Evolutionary conservation across 2,888 invertebrate genomes (phyloP), one percentile per base, ranked within the genome.

Genomic region (Rhorus exstirpatorius): DNA sequence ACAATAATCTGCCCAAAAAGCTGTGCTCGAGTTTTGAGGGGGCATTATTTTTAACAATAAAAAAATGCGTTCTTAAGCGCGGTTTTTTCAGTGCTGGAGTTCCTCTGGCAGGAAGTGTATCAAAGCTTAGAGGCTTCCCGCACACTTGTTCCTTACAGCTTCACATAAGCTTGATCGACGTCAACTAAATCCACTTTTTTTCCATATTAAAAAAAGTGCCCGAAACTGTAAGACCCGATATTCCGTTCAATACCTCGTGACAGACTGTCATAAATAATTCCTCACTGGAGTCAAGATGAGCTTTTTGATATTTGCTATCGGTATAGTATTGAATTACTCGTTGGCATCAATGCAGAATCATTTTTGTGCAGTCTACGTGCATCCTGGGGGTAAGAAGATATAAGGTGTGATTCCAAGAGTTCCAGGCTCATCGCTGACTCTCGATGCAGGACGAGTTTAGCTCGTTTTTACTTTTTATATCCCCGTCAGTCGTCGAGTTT

Each of bases 371-470:
- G 31, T 26, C 17, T 58, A 3, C 70, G 17, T 58, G 44, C 6
- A 60, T 46, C 58, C 58, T 58, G 46, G 60, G 68, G 67, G 74
- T 63, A 75, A 74, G 68, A 14, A 68, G 74, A 78, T 78, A 78
- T 63, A 75, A n/a, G 68, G 68, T 53, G 63, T 46, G 79, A 79
- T 79, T 82, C 70, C 74, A 55, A 70, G 82, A 79, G 82, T 82
- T 79, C 74, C 74, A 68, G 74, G 79, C 61, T 70, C 58, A 76
- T 49, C 17, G 60, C 24, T 38, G 67, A 75, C 65, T 71, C 70
- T 75, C 70, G 58, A 78, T 70, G 70, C 82, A 82, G 82, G 82
- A 82, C 82, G 70, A 82, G 82, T 82, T 82, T 79, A 75, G 79
- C 82, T 65, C 75, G 44, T 82, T 82, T 82, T 79, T 65, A 71